These are phyloP conservation scores for Potamarius usumacintae DNA, from an alignment of 2,113 vertebrate species.

Conservation along the genomic window DNA sequence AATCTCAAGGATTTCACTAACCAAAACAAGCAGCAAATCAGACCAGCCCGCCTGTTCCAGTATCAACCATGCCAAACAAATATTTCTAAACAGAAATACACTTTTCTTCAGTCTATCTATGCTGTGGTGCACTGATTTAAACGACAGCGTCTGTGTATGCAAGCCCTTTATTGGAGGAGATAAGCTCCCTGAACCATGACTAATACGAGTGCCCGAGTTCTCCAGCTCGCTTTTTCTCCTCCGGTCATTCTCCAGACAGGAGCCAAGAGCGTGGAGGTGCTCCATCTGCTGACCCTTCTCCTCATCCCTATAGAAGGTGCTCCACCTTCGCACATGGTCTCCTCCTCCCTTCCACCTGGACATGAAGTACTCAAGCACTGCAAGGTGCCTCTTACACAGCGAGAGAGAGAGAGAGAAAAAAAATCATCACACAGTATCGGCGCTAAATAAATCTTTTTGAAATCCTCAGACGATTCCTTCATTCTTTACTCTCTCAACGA, in stretches of 20 bases:
- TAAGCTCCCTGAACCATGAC: constrained; percentile 51
- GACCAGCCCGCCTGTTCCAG: too few species aligned
- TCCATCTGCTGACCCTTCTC: constrained; percentile 55
- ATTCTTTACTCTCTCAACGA: not conserved
- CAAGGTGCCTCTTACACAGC: constrained; percentile 42
- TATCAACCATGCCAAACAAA: too few species aligned
- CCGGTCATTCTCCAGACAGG: constrained; percentile 39
- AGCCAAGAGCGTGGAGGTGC: constrained; percentile 40
- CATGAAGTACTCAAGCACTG: constrained; percentile 17
- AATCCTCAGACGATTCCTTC: not conserved
- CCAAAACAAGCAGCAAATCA: too few species aligned
- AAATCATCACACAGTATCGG: not conserved
- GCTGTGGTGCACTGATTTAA: constrained; percentile 8
- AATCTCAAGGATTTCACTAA: too few species aligned
- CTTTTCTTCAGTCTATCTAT: constrained; percentile 3
- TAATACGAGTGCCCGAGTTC: constrained; percentile 37
- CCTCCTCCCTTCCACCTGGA: constrained; percentile 46
- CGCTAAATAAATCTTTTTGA: not conserved
- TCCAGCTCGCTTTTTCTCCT: constrained; percentile 34
- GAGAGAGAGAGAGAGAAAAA: not conserved
- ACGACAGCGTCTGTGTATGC: not conserved
- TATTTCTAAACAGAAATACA: not conserved
- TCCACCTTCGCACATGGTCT: constrained; percentile 40
- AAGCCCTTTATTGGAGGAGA: constrained; percentile 20
- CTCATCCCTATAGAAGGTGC: constrained; percentile 41